Evolutionary conservation across 1,140 invertebrate species (phyloP).

Genomic region (Eumaeus atala): DNA sequence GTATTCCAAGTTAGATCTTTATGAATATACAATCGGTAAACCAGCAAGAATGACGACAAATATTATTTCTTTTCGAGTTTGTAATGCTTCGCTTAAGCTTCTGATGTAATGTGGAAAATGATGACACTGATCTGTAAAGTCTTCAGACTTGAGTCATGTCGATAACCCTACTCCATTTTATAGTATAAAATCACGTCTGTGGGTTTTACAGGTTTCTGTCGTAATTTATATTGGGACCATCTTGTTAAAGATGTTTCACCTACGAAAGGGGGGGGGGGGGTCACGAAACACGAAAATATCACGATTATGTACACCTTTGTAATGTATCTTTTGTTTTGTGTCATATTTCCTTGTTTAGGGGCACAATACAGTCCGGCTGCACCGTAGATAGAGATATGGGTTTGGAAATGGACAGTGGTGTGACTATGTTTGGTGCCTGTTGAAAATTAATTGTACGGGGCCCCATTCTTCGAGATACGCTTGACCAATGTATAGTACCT

Average conservation of each 20-base stretch:
- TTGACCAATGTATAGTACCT: no score
- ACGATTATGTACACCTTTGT: not conserved
- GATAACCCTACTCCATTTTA: not conserved
- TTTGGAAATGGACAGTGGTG: no score
- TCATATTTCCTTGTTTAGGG: not conserved
- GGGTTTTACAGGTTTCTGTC: slow-evolving; percentile 1
- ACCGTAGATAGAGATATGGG: not conserved
- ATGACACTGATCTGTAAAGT: not conserved
- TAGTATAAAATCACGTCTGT: not conserved
- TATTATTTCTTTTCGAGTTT: slow-evolving; percentile 1
- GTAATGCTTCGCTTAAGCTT: slow-evolving; percentile 8
- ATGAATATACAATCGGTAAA: slow-evolving; percentile 1
- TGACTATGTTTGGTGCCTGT: no score
- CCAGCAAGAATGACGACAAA: not conserved
- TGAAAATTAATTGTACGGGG: no score
- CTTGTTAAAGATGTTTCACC: not conserved
- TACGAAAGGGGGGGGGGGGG: not conserved
- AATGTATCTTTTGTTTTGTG: not conserved
- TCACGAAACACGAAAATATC: not conserved
- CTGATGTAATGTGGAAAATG: not conserved
- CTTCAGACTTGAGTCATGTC: not conserved
- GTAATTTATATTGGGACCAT: not conserved
- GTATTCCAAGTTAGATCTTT: not conserved
- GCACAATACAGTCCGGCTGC: not conserved
- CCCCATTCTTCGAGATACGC: no score